phyloP scores from a whole-genome alignment of 2,888 invertebrate species.

The Stegophylla sp. region DNA sequence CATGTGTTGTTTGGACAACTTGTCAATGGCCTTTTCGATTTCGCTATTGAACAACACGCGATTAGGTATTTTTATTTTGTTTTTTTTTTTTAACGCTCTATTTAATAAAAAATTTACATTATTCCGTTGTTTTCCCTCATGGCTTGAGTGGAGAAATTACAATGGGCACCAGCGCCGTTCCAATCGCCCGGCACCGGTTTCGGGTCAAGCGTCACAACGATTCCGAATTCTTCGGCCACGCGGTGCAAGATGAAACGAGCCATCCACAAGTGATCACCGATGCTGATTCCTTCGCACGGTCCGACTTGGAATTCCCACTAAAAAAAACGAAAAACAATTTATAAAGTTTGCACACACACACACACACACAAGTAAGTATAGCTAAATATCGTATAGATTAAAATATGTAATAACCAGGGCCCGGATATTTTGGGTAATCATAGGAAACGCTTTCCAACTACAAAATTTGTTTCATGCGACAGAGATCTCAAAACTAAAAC shows the following conservation, averaged over 20 bases:
- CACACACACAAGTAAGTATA: neutral
- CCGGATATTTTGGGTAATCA: no score
- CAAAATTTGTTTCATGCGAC: no score
- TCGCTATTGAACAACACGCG: no score
- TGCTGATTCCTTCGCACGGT: conserved; percentile 83
- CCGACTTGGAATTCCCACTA: conserved; percentile 91
- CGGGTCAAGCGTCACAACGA: conserved; percentile 78
- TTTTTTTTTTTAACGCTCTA: no score
- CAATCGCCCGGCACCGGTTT: conserved; percentile 84
- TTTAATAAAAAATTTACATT: conserved; percentile 67
- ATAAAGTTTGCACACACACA: no score
- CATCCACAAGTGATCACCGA: conserved; percentile 87
- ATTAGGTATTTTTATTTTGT: conserved; percentile 63
- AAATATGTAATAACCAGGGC: no score
- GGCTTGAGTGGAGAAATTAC: conserved; percentile 90
- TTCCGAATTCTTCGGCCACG: conserved; percentile 92
- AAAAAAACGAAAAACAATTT: conserved; percentile 52
- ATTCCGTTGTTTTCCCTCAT: conserved; percentile 92
- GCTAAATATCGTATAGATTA: no score
- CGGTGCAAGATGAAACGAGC: conserved; percentile 85
- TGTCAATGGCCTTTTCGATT: conserved; percentile 95
- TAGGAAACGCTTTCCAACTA: no score
- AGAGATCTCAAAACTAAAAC: no score
- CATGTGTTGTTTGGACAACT: conserved; percentile 87
- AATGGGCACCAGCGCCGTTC: conserved; percentile 97